Evolutionary conservation across 2,888 invertebrate genomes (phyloP), one percentile per base, ranked within the genome.

Genomic region (Eutolmus rufibarbis): DNA sequence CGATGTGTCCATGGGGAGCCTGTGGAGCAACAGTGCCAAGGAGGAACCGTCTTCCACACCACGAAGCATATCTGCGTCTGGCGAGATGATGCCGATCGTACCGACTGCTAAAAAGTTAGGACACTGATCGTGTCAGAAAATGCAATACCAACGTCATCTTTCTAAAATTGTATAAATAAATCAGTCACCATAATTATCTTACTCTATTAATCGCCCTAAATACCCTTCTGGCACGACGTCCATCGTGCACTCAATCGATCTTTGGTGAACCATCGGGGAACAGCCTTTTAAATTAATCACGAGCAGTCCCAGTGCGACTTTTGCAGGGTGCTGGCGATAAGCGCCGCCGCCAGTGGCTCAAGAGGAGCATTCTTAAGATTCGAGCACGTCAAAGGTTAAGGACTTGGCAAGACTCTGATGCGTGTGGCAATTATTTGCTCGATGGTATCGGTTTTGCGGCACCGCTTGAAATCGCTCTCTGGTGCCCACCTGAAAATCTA

Each of bases 1-100:
- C 95, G 97, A 88, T 98, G 98, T 91, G 96, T 96, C 31, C 95
- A 97, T 91, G 97, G 96, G 5, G 95, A 95, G 90, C 95, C 96
- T 4, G 93, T 95, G 81, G 95, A 95, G 89, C 96, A 96, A 91
- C 93, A 94, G 16, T 98, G 98, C 91, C 94, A 95, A 89, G 93
- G 94, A 0, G 96, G 96, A 34, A 95, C 96, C 0, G 95, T 96
- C 4, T 98, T 96, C 94, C 96, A 97, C 90, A 94, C 94, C 0
- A 92, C 94, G 37, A 93, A 94, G 74, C 94, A 95, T 90, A 95
- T 96, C 19, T 97, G 97, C 91, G 97, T 97, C 92, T 97, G 97
- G 97, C 96, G 96, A 0, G 94, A 94, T 88, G 95, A 95, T 90
- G 95, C 95, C 1, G 94, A 96, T 90, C 94, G 96, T 66, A n/a